phyloP scores from a whole-genome alignment of 1,140 invertebrate species.

The Adoxophyes honmai region DNA sequence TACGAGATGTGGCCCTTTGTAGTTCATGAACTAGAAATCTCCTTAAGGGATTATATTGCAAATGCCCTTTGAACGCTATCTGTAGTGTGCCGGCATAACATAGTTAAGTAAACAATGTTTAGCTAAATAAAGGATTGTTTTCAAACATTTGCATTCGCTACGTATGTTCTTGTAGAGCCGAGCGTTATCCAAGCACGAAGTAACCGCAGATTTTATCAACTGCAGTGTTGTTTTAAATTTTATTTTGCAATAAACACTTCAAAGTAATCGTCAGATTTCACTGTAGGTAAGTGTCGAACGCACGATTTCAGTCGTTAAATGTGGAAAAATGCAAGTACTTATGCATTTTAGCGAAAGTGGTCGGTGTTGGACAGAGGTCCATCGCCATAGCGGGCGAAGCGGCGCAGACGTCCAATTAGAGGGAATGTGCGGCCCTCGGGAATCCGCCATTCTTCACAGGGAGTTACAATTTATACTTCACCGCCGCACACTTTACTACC shows the following conservation, averaged over 20 bases:
- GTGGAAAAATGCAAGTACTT: neutral
- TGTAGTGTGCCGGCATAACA: neutral
- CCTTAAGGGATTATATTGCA: constrained; percentile 18
- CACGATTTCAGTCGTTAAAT: neutral
- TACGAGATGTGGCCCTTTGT: constrained; percentile 26
- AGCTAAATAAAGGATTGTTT: constrained; percentile 4
- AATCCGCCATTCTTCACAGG: constrained; percentile 41
- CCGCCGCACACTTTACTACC: constrained; percentile 21
- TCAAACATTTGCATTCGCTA: neutral
- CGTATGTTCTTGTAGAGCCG: neutral
- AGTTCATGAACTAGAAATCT: constrained; percentile 24
- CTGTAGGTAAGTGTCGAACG: no score
- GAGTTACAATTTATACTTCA: constrained; percentile 32
- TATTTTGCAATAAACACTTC: neutral
- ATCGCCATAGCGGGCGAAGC: constrained; percentile 47
- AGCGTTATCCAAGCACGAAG: no score
- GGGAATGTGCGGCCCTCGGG: constrained; percentile 54
- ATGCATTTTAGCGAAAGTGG: constrained; percentile 49
- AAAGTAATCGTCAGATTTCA: neutral
- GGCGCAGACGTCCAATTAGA: constrained; percentile 66
- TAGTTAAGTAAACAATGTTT: neutral
- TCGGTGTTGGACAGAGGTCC: constrained; percentile 37
- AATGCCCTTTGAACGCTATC: constrained; percentile 14
- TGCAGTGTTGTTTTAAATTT: no score
- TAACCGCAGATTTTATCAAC: no score